Evolutionary conservation across 2,888 invertebrate species (phyloP).

Genomic region (Drosophila mulleri): DNA sequence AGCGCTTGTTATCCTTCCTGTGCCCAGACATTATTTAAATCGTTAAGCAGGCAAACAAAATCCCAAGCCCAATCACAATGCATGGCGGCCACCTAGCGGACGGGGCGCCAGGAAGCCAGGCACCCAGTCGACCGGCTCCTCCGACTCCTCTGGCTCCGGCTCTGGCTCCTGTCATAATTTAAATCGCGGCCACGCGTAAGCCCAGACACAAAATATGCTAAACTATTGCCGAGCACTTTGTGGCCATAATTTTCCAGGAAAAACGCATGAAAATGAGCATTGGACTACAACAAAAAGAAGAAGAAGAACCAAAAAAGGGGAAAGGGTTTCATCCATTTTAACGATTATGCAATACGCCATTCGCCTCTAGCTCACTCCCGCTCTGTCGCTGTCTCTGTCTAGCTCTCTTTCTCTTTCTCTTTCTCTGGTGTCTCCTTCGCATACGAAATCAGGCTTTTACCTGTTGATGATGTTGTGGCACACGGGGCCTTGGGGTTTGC

Average conservation of each 20-base stretch:
- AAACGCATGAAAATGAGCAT: conserved; percentile 75
- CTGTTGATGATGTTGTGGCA: conserved; percentile 67
- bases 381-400: background rate
- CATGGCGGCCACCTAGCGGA: conserved; percentile 44
- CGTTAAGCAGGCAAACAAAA: conserved; percentile 47
- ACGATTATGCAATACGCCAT: conserved; percentile 53
- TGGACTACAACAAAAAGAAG: conserved; percentile 30
- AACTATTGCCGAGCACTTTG: conserved; percentile 62
- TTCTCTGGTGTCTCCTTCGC: conserved; percentile 44
- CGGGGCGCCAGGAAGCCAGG: conserved; percentile 63
- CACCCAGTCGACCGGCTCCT: conserved; percentile 42
- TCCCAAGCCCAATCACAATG: conserved; percentile 27
- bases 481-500: conserved; percentile 29
- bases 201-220: conserved; percentile 60
- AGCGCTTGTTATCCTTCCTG: conserved; percentile 66
- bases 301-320: background rate
- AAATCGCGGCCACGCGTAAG: conserved; percentile 69
- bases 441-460: conserved; percentile 73
- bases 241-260: conserved; percentile 68
- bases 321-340: conserved; percentile 52
- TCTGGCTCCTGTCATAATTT: conserved; percentile 66
- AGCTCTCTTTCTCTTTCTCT: background rate
- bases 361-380: background rate
- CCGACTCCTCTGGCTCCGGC: conserved; percentile 36
- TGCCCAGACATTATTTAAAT: conserved; percentile 67